These are phyloP conservation scores for Habroteleia sp. DNA, from an alignment of 2,888 invertebrate species.

Conservation along the genomic window DNA sequence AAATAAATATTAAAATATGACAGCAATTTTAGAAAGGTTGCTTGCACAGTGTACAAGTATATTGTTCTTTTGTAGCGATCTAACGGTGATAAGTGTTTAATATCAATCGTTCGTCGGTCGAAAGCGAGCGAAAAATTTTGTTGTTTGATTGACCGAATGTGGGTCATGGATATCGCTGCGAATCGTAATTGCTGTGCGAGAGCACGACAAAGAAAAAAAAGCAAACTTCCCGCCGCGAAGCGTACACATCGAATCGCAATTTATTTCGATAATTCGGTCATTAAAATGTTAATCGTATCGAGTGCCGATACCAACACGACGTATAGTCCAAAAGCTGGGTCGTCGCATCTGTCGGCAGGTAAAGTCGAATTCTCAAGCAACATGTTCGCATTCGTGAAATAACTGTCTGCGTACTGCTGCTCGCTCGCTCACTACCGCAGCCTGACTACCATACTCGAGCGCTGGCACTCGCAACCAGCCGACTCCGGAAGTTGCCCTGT, in stretches of 20 bases:
- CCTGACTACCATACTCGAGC: constrained; percentile 9
- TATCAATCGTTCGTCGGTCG: constrained; percentile 28
- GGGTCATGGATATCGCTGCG: constrained; percentile 55
- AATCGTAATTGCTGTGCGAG: constrained; percentile 41
- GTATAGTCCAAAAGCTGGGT: constrained; percentile 63
- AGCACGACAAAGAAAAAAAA: constrained; percentile 37
- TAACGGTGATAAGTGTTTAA: too few species aligned
- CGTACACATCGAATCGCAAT: constrained; percentile 60
- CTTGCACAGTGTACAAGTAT: too few species aligned
- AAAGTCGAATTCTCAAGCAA: constrained; percentile 66
- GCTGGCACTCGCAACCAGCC: constrained; percentile 30
- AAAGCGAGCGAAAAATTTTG: constrained; percentile 35
- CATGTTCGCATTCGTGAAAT: constrained; percentile 73
- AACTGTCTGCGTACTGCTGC: constrained; percentile 67
- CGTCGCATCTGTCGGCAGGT: constrained; percentile 73
- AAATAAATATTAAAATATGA: too few species aligned
- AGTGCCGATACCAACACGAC: constrained; percentile 60
- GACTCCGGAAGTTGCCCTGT: constrained; percentile 36
- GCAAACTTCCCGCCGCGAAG: constrained; percentile 38
- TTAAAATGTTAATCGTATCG: constrained; percentile 75
- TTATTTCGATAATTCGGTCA: constrained; percentile 77
- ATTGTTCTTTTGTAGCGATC: too few species aligned
- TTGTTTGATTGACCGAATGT: constrained; percentile 37
- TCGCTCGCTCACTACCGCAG: constrained; percentile 25
- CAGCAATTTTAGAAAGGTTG: too few species aligned